These are phyloP conservation scores for Kradibia gibbosae DNA, from an alignment of 1,140 invertebrate genomes.

Conservation along the genomic window DNA sequence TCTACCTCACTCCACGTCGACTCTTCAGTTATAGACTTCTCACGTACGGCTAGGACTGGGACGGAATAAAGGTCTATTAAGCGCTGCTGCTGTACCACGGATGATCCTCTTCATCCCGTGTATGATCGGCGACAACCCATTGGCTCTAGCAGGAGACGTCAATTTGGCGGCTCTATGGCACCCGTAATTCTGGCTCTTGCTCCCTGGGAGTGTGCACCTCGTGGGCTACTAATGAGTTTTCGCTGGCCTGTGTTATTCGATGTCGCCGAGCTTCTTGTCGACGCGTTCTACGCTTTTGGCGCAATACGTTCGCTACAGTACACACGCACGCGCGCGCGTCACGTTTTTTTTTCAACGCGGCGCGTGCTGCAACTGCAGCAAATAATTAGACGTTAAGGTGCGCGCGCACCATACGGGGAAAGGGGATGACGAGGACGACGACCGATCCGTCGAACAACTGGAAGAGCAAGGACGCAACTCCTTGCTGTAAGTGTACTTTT, in stretches of 20 bases:
- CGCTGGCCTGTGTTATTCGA: background rate
- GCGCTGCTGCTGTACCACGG: constrained; percentile 3
- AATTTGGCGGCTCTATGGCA: background rate
- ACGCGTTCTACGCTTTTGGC: background rate
- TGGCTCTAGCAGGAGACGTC: background rate
- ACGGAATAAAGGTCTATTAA: constrained; percentile 18
- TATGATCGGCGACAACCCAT: background rate
- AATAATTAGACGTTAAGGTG: background rate
- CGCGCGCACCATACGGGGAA: too few relatives aligned
- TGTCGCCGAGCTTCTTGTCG: background rate
- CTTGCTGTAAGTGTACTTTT: too few relatives aligned
- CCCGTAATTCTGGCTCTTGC: background rate
- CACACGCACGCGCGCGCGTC: background rate
- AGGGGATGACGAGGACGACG: background rate
- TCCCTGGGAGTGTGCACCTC: background rate
- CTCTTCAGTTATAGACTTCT: background rate
- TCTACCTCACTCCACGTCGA: background rate
- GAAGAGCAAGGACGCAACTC: background rate
- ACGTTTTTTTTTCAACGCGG: background rate
- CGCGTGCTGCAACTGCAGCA: background rate
- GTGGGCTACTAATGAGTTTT: too few relatives aligned
- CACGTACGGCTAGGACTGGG: background rate
- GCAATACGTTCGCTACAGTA: background rate
- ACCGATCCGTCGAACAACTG: background rate
- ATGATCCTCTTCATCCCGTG: constrained; percentile 6